phyloP scores from a whole-genome alignment of 2,113 vertebrate genomes.

The Corynorhinus townsendii region DNA sequence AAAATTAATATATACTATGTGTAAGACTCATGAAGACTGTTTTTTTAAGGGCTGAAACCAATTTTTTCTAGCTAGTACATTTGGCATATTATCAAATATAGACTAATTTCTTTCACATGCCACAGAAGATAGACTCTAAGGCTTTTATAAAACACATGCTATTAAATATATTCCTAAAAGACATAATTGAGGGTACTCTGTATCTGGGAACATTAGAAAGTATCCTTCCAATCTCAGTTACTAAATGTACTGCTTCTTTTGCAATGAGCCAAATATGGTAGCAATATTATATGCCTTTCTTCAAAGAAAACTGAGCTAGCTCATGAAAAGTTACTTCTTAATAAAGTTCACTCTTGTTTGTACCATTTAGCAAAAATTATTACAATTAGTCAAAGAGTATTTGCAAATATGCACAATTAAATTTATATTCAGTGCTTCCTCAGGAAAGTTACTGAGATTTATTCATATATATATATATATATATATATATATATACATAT shows the following conservation, averaged over 20 bases:
- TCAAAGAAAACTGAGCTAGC: neutral
- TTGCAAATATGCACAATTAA: conserved; percentile 20
- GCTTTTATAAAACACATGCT: conserved; percentile 5
- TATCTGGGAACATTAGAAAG: conserved; percentile 21
- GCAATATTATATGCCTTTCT: neutral
- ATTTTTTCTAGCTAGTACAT: conserved; percentile 22
- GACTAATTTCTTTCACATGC: conserved; percentile 34
- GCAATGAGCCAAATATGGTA: neutral
- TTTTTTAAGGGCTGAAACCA: conserved; percentile 36
- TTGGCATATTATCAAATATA: conserved; percentile 3
- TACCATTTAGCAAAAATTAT: conserved; percentile 25
- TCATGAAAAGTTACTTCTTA: conserved; percentile 32
- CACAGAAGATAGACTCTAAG: neutral
- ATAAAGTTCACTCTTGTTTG: neutral
- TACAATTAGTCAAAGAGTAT: conserved; percentile 11
- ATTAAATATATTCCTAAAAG: neutral
- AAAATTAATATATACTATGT: neutral
- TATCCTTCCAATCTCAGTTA: neutral
- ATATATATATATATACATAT: too few relatives aligned
- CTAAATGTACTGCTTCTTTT: neutral
- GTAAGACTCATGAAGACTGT: neutral
- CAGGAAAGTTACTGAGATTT: neutral
- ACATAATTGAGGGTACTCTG: neutral
- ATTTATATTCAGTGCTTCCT: neutral
- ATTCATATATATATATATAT: neutral